phyloP scores from a whole-genome alignment of 2,888 invertebrate genomes.

The Caenorhabditis virilis region DNA sequence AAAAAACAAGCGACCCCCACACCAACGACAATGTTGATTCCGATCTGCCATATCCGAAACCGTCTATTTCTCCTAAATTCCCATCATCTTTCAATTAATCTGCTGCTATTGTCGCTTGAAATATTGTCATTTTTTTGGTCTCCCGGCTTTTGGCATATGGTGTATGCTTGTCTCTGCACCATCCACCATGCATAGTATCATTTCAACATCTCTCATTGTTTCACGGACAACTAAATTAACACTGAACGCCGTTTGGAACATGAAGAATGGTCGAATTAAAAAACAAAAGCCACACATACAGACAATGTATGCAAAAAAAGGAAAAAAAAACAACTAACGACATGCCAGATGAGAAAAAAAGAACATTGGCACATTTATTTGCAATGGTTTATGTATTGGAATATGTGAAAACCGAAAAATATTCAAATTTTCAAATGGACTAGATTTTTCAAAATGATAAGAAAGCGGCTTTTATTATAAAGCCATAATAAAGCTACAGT shows the following conservation, averaged over 20 bases:
- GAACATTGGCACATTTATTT: not conserved
- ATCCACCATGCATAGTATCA: not conserved
- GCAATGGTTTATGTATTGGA: not conserved
- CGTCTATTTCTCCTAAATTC: not conserved
- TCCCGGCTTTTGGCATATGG: constrained; percentile 6
- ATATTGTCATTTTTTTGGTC: constrained; percentile 6
- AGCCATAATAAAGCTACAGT: not conserved
- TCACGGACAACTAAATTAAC: constrained; percentile 1
- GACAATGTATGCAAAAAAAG: not conserved
- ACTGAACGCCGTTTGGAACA: not conserved
- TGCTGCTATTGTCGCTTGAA: constrained; percentile 5
- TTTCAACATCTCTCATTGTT: constrained; percentile 3
- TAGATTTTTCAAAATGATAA: not conserved
- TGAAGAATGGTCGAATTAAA: not conserved
- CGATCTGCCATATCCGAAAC: not conserved
- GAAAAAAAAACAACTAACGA: not conserved
- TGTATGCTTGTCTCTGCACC: not conserved
- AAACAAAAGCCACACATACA: not conserved
- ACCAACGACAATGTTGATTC: not conserved
- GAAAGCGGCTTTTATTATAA: not conserved
- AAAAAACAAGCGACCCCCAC: not conserved
- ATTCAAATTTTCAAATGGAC: no score
- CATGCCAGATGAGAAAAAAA: not conserved
- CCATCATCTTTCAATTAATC: not conserved
- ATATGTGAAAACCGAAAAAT: no score